Base-by-base conservation (phyloP, 2,113 vertebrate genomes). In the Caloenas nicobarica region DNA sequence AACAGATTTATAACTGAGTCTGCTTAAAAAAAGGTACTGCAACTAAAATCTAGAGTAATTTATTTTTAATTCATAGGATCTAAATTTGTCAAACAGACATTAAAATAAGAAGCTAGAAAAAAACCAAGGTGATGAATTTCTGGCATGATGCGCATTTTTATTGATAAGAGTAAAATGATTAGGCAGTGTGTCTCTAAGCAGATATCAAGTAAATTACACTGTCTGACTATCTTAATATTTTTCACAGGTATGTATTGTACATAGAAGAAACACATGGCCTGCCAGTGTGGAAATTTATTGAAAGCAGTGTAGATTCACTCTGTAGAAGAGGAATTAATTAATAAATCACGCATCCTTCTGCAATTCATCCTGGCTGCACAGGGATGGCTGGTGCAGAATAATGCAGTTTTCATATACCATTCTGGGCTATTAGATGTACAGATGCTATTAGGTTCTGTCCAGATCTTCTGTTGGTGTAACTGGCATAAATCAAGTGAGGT, bases 11-110 rank as follows among this genome's bases (percentile, higher is more conserved):
- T 66, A 96, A 16, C 10, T 24, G n/a, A 78, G 29, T 76, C n/a
- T 88, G 24, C 33, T 93, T 6, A 85, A 88, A 84, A 44, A 81
- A 71, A 86, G 23, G 25, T 91, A 66, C 28, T 71, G 31, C 28
- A 96, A 73, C 16, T 86, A 80, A 48, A 90, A 85, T 38, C 21
- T 53, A 48, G 57, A 78, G 10, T 91, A 0, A 65, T 90, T 95
- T 89, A 70, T 40, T 96, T 96, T 89, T 89, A 89, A 82, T 88
- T 86, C 33, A 62, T 90, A 90, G 73, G 33, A 82, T 70, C 92
- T 95, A 81, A 86, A 78, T 74, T 74, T 82, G 8, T 58, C 18
- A 53, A 93, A 53, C 13, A 56, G 71, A 65, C 4, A 57, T 61
- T 65, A 93, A 93, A 87, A 81, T 70, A 68, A 81, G 72, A 65